These are phyloP conservation scores for Xestia xanthographa DNA, from an alignment of 2,888 invertebrate genomes.

Conservation along the genomic window DNA sequence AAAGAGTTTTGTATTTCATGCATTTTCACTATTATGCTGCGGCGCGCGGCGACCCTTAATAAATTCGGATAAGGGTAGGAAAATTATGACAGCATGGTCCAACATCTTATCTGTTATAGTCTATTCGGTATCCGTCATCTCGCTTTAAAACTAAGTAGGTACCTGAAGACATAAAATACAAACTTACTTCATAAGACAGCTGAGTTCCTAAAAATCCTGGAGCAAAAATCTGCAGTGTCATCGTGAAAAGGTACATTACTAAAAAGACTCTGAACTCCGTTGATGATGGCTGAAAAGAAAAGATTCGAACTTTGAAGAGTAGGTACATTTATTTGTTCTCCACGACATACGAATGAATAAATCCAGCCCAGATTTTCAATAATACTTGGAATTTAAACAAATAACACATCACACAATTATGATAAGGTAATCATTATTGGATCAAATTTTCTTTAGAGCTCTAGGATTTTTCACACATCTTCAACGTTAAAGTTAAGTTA, in stretches of 20 bases:
- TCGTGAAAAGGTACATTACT: slow-evolving; percentile 72
- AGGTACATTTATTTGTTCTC: not conserved
- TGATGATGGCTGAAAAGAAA: slow-evolving; percentile 72
- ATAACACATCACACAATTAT: not conserved
- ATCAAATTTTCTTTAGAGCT: not conserved
- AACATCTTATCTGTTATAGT: not conserved
- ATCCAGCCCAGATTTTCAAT: not conserved
- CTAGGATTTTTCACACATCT: not conserved
- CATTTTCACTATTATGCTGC: too few species aligned
- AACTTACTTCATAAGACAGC: slow-evolving; percentile 75
- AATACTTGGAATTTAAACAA: not conserved
- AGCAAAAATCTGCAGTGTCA: slow-evolving; percentile 77
- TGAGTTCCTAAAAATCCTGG: slow-evolving; percentile 79
- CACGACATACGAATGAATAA: not conserved
- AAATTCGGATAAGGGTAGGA: too few species aligned
- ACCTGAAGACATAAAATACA: not conserved
- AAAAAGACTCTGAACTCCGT: slow-evolving; percentile 72
- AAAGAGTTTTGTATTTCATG: too few species aligned
- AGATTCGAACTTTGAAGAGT: not conserved
- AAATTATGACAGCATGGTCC: too few species aligned
- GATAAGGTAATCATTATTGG: not conserved
- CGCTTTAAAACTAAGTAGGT: not conserved
- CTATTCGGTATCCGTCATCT: not conserved
- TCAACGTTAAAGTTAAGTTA: not conserved
- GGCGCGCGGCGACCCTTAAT: too few species aligned